Percentiles rank a stretch among this genome's conserved stretches.
phyloP scores from a whole-genome alignment of 2,113 vertebrate species.

The Addax nasomaculatus region DNA sequence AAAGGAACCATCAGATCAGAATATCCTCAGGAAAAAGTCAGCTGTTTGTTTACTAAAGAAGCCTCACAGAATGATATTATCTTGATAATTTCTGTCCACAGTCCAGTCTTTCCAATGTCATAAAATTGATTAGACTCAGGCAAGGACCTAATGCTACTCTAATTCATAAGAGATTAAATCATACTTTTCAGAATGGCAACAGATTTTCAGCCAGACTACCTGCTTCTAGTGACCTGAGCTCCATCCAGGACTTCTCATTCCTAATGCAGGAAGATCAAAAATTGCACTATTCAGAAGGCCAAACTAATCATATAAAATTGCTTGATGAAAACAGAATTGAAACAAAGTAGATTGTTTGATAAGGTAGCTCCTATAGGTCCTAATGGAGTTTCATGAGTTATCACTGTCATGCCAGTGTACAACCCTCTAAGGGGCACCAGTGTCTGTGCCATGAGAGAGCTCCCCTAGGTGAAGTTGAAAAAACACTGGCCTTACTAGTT shows the following conservation, averaged over 20 bases:
- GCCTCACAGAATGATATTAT: background rate
- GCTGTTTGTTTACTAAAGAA: background rate
- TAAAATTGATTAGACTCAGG: background rate
- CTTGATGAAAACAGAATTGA: background rate
- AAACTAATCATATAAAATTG: background rate
- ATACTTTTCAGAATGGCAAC: background rate
- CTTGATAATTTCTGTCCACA: background rate
- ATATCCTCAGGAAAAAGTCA: background rate
- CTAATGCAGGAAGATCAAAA: background rate
- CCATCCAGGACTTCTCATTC: background rate
- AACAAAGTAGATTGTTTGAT: background rate
- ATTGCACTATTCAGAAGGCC: background rate
- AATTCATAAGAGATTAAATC: background rate
- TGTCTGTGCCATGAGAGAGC: background rate
- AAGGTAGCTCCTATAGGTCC: background rate
- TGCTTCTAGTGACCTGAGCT: background rate
- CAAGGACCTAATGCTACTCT: background rate
- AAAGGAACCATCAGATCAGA: background rate
- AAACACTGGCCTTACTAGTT: background rate
- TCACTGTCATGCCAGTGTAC: background rate
- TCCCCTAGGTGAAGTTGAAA: background rate
- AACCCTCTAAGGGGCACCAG: background rate
- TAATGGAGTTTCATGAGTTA: background rate
- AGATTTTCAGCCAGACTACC: background rate
- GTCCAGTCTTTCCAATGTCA: background rate